Conservation (phyloP, 2,113 vertebrate species). For the Myotis davidii region DNA sequence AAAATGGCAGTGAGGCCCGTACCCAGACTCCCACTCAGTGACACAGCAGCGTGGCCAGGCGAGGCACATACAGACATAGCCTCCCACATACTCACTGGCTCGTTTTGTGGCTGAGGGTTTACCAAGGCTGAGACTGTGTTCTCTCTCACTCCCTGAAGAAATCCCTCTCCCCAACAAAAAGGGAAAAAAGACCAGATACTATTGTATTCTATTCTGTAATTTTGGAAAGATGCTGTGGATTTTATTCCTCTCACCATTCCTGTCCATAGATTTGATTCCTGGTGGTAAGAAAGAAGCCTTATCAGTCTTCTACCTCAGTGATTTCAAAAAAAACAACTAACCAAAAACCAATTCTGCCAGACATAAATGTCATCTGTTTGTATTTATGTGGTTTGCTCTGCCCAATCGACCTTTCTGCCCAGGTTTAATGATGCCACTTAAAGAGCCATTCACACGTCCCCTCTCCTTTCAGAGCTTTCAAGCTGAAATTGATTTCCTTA, state of each 20-base stretch:
- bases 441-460: conserved; percentile 75
- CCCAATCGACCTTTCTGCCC: conserved; percentile 76
- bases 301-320: conserved; percentile 54
- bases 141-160: neutral
- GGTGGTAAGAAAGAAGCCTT: conserved; percentile 32
- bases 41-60: neutral
- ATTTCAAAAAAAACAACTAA: conserved; percentile 42
- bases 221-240: conserved; percentile 40
- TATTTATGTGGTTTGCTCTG: conserved; percentile 78
- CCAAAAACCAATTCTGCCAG: conserved; percentile 65
- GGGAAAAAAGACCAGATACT: neutral
- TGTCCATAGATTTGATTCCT: conserved; percentile 53
- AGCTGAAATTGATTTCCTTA: conserved; percentile 77
- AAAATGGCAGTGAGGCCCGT: neutral
- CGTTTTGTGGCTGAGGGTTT: conserved; percentile 33
- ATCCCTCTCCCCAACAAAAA: neutral
- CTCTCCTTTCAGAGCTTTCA: conserved; percentile 74
- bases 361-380: conserved; percentile 79
- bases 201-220: conserved; percentile 36
- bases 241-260: conserved; percentile 61
- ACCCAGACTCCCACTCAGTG: conserved; percentile 41
- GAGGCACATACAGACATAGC: neutral
- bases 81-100: neutral
- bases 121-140: neutral
- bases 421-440: conserved; percentile 82